Evolutionary conservation across 1,140 invertebrate species (phyloP), one percentile per base, ranked within the genome.

Genomic region (Bombus consobrinus): DNA sequence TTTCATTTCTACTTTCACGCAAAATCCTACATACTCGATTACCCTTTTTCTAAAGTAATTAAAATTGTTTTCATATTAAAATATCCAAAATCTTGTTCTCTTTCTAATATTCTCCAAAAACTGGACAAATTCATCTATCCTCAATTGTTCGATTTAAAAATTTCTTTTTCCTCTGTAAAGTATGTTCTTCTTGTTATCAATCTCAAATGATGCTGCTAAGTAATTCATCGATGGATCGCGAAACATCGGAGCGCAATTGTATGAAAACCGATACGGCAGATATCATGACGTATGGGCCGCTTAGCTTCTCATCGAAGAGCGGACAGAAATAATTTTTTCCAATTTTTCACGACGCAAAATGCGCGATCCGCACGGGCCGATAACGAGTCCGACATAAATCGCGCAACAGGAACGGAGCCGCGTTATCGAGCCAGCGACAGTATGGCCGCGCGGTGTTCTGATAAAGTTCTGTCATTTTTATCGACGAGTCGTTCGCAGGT

Each of bases 391-490:
- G 80, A 88, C 81, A 87, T 89, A 89, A 89, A 89, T 89, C 85
- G 85, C 69, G 77, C 85, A 76, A 85, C 88, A 89, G 74, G 76
- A 80, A 88, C 77, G 85, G 53, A 43, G 75, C 43, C 62, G 57
- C 78, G 82, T 90, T 90, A 90, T 90, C 88, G 82, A 82, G 47
- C 68, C 53, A 73, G 75, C 73, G 77, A 84, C 88, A 90, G 86
- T 85, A 89, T 74, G 81, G 81, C 47, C 68, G 85, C 71, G 37
- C 83, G 83, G 47, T 34, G 47, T 66, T 69, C 86, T 90, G 89
- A 90, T 90, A 90, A 90, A 90, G 75, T 90, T 85, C 86, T 90
- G 88, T 90, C 89, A 90, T 90, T 90, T 90, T 90, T 90, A 90
- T 90, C 89, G 82, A 84, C 66, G 85, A 85, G 81, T 87, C 77